Evolutionary conservation across 2,113 vertebrate genomes (phyloP).

Genomic region (Fulica atra): DNA sequence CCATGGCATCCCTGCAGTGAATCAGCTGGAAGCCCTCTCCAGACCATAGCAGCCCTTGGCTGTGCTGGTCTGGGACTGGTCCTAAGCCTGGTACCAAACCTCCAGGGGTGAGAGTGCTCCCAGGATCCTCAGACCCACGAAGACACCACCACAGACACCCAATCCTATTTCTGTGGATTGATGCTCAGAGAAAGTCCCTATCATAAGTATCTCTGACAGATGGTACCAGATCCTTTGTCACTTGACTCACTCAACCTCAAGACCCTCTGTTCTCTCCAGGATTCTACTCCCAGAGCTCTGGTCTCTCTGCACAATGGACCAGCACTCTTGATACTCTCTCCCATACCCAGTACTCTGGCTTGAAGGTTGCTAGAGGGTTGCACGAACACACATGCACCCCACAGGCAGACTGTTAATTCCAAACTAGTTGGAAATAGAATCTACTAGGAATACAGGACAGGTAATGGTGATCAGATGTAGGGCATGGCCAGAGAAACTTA

Average conservation of each 20-base stretch:
- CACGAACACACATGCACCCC: not conserved
- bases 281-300: not conserved
- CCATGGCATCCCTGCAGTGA: not conserved
- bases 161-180: not conserved
- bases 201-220: not conserved
- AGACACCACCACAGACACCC: fast-evolving
- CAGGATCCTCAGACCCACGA: not conserved
- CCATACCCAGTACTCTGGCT: not conserved
- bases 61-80: not conserved
- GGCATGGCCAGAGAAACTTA: not conserved
- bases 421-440: not conserved
- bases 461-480: not conserved
- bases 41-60: not conserved
- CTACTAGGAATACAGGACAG: not conserved
- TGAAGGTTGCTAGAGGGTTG: not conserved
- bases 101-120: not conserved
- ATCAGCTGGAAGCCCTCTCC: not conserved
- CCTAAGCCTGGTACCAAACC: not conserved
- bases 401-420: not conserved
- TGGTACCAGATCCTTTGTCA: not conserved
- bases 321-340: not conserved
- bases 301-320: not conserved
- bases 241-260: not conserved
- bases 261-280: not conserved
- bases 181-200: not conserved